Conservation (phyloP, 2,113 vertebrate species). For the Ranitomeya imitator region DNA sequence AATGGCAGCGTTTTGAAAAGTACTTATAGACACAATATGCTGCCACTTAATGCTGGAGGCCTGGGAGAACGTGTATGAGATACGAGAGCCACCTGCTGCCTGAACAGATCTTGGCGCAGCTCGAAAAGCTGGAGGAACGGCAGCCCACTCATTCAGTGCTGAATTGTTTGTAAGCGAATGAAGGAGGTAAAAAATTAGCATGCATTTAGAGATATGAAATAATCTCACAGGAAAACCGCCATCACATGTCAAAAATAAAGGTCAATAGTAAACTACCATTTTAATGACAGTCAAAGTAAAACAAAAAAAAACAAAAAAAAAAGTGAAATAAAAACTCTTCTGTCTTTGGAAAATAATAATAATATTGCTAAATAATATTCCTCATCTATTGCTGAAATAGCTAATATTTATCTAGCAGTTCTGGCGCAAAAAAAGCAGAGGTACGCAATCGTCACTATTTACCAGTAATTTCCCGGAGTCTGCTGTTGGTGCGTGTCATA, state of each 20-base stretch:
- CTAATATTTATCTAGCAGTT: no score
- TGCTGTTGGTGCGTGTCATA: no score
- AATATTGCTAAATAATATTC: no score
- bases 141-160: not conserved
- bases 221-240: fast-evolving
- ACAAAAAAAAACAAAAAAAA: no score
- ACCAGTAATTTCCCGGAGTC: no score
- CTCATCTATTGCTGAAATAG: no score
- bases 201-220: not conserved
- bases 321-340: no score
- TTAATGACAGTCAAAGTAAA: no score
- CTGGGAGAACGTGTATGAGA: constrained; percentile 20
- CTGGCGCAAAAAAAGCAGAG: no score
- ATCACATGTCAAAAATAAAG: not conserved
- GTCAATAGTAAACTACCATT: not conserved
- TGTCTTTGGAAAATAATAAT: no score
- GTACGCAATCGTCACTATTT: no score
- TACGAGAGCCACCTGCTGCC: constrained; percentile 40
- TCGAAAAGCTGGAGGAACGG: not conserved
- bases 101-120: not conserved
- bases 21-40: constrained; percentile 59
- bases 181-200: not conserved
- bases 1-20: constrained; percentile 56
- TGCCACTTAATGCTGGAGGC: constrained; percentile 28
- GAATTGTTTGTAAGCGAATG: not conserved